Conservation (phyloP, 53 echinoderm and acorn worm species). For the Temnopleurus reevesii region DNA sequence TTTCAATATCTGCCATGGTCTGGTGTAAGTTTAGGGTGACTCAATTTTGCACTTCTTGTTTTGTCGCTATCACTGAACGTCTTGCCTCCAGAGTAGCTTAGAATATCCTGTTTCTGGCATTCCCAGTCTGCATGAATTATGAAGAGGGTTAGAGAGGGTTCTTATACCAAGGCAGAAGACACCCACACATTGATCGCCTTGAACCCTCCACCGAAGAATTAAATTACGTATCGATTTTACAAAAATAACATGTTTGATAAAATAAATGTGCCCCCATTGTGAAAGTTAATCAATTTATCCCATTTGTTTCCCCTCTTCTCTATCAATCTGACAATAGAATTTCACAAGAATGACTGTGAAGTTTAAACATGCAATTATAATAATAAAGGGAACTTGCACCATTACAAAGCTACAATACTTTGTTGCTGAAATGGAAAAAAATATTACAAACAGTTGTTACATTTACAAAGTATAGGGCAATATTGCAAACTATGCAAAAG, state of each 20-base stretch:
- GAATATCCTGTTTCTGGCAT: slow-evolving; percentile 31
- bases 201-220: too few species aligned
- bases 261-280: background rate
- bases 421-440: too few species aligned
- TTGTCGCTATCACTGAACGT: slow-evolving; percentile 24
- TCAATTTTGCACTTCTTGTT: slow-evolving; percentile 45
- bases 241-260: background rate
- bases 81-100: background rate
- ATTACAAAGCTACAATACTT: too few species aligned
- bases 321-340: background rate
- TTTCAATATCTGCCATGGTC: background rate
- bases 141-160: background rate
- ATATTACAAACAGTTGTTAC: too few species aligned
- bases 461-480: too few species aligned
- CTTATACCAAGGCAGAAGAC: background rate
- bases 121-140: slow-evolving; percentile 23
- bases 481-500: too few species aligned
- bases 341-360: background rate
- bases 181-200: background rate
- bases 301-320: background rate
- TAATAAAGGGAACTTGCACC: too few species aligned
- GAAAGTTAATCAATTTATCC: background rate
- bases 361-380: too few species aligned
- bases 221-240: too few species aligned
- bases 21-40: slow-evolving; percentile 28